Evolutionary conservation across 2,888 invertebrate species (phyloP), one percentile per base, ranked within the genome.

Genomic region (Hemistola chrysoprasaria): DNA sequence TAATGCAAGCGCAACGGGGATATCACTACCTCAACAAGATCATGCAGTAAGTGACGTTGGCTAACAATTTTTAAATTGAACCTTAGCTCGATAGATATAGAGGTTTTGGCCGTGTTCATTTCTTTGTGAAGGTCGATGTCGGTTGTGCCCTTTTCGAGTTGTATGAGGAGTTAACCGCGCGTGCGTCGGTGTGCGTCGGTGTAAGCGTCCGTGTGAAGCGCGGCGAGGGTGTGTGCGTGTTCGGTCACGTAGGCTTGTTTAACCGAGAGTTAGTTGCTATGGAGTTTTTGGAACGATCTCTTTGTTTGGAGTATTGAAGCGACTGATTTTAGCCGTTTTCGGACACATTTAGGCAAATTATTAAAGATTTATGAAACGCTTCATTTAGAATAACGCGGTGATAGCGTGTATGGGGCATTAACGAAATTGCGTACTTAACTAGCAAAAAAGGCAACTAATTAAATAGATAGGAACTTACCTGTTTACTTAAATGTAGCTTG

Each of bases 1-100:
- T 86, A 87, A 86, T 86, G 87, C 87, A 87, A 83, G 83, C 83
- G 82, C 85, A 83, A 80, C 82, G 80, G 79, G 75, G 83, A 80
- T 80, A 77, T 77, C 71, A 72, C 71, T 50, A 37, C 22, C 8
- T 33, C 59, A n/a, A 50, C 8, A 67, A 10, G 42, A 7, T 53
- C 75, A 70, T 54, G 69, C 44, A 70, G 48, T 54, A 53, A 39
- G 29, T 32, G 37, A 33, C 50, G 26, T 40, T 46, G 23, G 44
- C 44, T 41, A 26, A 22, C 28, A 42, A 43, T 59, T 61, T 53
- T 49, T 26, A 71, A 62, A 63, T 33, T 59, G 25, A 22, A 60
- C 66, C 47, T 55, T 84, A 65, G 32, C 0, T 0, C 1, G 0
- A 4, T 1, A 0, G 31, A 0, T 0, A 44, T 76, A 87, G 64